Conservation (phyloP, 2,797 vertebrate species). For the Sylvilagus floridanus region DNA sequence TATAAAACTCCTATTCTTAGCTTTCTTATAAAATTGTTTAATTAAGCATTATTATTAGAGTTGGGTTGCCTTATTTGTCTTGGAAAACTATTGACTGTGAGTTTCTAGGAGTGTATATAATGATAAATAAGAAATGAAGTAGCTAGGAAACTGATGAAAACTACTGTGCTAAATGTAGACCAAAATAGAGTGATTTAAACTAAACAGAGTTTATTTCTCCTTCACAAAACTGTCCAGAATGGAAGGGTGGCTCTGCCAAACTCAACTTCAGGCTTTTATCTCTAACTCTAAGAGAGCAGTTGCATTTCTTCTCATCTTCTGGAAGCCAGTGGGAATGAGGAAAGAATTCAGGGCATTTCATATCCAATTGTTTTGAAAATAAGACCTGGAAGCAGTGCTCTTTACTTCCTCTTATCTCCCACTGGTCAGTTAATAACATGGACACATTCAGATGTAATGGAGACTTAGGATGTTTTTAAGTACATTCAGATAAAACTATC, state of each 20-base stretch:
- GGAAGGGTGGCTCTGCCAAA: background rate
- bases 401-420: background rate
- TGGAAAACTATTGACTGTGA: conserved; percentile 34
- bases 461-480: background rate
- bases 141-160: background rate
- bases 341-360: background rate
- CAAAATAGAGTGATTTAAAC: conserved; percentile 25
- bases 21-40: conserved; percentile 41
- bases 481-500: conserved; percentile 27
- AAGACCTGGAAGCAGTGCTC: background rate
- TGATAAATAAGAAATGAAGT: background rate
- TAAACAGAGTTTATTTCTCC: conserved; percentile 9
- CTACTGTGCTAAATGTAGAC: background rate
- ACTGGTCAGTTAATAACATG: background rate
- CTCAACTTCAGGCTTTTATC: background rate
- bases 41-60: conserved; percentile 48
- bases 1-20: conserved; percentile 38
- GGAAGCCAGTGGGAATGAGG: background rate
- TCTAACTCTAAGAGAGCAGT: background rate
- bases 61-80: conserved; percentile 27
- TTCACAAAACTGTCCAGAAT: background rate
- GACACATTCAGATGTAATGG: background rate
- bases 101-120: background rate
- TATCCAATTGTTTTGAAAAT: conserved; percentile 14
- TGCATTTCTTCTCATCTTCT: conserved; percentile 11